A percentile compares a stretch with the other conserved stretches of the same genome.
Conservation (phyloP, 2,888 invertebrate genomes). For the Heterodera filipjevi region DNA sequence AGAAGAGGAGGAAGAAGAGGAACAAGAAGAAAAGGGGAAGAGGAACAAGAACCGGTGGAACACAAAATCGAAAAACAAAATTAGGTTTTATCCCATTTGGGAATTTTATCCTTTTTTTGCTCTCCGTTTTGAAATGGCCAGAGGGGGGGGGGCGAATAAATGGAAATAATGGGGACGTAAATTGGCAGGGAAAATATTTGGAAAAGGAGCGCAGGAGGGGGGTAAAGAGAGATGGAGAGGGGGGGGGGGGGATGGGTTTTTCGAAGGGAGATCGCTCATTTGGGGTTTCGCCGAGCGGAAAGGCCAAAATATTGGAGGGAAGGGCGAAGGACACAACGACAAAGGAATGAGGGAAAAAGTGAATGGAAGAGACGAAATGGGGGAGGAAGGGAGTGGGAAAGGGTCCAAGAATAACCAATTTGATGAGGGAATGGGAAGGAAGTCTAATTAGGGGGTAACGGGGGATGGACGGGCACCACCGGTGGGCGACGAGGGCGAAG, state of each 20-base stretch:
- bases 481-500: not conserved
- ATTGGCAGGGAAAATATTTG: conserved; percentile 15
- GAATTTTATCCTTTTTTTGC: not conserved
- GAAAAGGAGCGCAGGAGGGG: not conserved
- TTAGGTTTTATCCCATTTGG: not conserved
- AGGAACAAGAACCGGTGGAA: not conserved
- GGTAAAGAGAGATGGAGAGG: not conserved
- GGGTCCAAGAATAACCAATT: conserved; percentile 17
- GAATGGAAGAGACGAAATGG: conserved; percentile 9
- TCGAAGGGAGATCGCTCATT: conserved; percentile 9
- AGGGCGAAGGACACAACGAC: conserved; percentile 21
- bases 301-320: conserved; percentile 17
- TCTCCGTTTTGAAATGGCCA: not conserved
- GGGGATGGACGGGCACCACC: conserved; percentile 1
- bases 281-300: conserved; percentile 22
- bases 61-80: not conserved
- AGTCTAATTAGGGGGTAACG: conserved; percentile 21
- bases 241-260: not conserved
- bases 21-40: too few relatives aligned
- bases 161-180: not conserved
- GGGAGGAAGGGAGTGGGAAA: not conserved
- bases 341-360: conserved; percentile 12
- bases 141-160: not conserved
- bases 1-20: too few relatives aligned
- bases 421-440: conserved; percentile 15